A percentile compares a stretch with the other conserved stretches of the same genome.
Evolutionary conservation across 2,113 vertebrate genomes (phyloP).

Genomic region (Bujurquina vittata): DNA sequence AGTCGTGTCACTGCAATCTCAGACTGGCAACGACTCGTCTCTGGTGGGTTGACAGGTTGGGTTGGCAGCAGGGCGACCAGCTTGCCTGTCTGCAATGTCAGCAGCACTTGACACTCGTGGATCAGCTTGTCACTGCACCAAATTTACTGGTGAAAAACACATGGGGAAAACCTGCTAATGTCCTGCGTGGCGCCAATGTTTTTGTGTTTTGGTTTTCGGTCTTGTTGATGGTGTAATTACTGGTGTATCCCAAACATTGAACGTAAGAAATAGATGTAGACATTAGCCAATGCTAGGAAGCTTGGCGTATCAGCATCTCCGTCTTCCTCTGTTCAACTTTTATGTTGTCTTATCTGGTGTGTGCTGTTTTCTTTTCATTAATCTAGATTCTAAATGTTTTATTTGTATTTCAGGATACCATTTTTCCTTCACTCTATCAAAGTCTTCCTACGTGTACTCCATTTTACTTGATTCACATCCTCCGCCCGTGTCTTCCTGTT

Average conservation of each 20-base stretch:
- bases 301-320: not conserved
- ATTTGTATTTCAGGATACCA: constrained; percentile 10
- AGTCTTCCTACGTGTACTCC: not conserved
- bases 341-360: not conserved
- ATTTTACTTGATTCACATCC: constrained; percentile 17
- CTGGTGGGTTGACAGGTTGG: constrained; percentile 54
- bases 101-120: constrained; percentile 51
- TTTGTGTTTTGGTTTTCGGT: not conserved
- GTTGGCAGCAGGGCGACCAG: constrained; percentile 47
- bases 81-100: constrained; percentile 60
- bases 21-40: constrained; percentile 19
- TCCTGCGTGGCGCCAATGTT: constrained; percentile 1
- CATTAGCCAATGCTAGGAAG: not conserved
- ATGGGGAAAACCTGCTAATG: constrained; percentile 13
- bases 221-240: not conserved
- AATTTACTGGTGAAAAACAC: constrained; percentile 25
- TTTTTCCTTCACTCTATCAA: constrained; percentile 9
- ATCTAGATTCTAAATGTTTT: not conserved
- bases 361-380: not conserved
- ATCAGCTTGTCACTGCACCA: constrained; percentile 18
- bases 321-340: not conserved
- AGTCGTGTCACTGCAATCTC: constrained; percentile 38
- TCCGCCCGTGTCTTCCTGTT: constrained; percentile 7
- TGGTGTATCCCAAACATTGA: not conserved
- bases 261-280: too few species aligned